phyloP scores from a whole-genome alignment of 2,113 vertebrate genomes.

The Hydrolagus affinis region DNA sequence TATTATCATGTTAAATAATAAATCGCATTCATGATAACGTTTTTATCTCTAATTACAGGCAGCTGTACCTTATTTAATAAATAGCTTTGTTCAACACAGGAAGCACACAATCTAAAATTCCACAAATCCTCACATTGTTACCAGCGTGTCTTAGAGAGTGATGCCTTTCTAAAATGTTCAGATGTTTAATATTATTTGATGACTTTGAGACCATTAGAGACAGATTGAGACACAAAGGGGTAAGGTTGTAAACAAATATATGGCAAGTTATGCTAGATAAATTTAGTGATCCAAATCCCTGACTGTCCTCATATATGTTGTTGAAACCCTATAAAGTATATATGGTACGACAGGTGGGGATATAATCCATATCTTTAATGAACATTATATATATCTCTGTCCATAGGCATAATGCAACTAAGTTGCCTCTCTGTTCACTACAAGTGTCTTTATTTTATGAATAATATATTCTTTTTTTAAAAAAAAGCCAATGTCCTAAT shows the following conservation, averaged over 20 bases:
- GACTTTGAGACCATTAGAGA: background rate
- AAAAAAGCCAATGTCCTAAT: background rate
- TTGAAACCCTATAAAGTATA: background rate
- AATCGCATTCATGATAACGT: background rate
- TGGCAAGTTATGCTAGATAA: too few species aligned
- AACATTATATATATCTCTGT: background rate
- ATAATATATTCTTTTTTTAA: background rate
- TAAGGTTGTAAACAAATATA: too few species aligned
- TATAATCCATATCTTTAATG: background rate
- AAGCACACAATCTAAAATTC: background rate
- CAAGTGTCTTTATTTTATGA: background rate
- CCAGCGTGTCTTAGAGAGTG: background rate
- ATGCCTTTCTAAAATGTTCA: background rate
- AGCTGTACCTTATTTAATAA: background rate
- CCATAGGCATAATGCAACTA: background rate
- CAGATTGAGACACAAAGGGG: too few species aligned
- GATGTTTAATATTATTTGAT: background rate
- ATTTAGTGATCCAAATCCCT: too few species aligned
- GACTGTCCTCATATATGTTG: too few species aligned
- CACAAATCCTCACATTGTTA: background rate
- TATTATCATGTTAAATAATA: background rate
- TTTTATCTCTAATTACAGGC: conserved; percentile 4
- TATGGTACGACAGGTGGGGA: background rate
- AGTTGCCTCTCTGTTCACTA: background rate
- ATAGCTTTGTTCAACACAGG: background rate